phyloP scores from a whole-genome alignment of 2,888 invertebrate genomes.

The Xylota segnis region DNA sequence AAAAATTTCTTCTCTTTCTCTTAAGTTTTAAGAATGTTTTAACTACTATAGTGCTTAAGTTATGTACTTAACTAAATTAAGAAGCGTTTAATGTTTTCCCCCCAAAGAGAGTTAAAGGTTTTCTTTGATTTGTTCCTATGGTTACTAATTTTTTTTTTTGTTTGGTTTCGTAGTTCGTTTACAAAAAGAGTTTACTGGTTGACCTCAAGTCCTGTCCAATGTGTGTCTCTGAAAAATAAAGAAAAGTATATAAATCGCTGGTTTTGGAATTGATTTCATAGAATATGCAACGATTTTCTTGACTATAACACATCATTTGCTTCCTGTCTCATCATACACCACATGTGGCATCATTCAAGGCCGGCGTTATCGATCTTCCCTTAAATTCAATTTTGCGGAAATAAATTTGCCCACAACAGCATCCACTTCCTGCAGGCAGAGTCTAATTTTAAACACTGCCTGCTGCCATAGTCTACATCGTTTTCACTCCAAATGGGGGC shows the following conservation, averaged over 20 bases:
- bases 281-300: slow-evolving; percentile 39
- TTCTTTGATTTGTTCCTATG: slow-evolving; percentile 42
- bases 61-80: slow-evolving; percentile 56
- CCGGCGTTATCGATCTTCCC: not conserved
- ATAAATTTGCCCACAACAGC: slow-evolving; percentile 22
- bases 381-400: slow-evolving; percentile 55
- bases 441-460: not conserved
- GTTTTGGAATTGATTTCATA: not conserved
- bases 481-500: not conserved
- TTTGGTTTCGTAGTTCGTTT: slow-evolving; percentile 43
- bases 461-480: not conserved
- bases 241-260: not conserved
- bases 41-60: slow-evolving; percentile 26
- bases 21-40: slow-evolving; percentile 29
- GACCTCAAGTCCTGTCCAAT: slow-evolving; percentile 20
- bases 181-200: slow-evolving; percentile 9
- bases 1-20: slow-evolving; percentile 20
- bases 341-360: slow-evolving; percentile 13
- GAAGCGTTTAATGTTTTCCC: slow-evolving; percentile 72
- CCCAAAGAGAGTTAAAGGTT: slow-evolving; percentile 62
- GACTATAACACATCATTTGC: slow-evolving; percentile 9
- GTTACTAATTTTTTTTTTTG: slow-evolving; percentile 42
- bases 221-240: slow-evolving; percentile 12
- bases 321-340: not conserved
- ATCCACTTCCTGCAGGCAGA: not conserved